Conservation (phyloP, 1,140 invertebrate species). For the Leptoteleia sp. region DNA sequence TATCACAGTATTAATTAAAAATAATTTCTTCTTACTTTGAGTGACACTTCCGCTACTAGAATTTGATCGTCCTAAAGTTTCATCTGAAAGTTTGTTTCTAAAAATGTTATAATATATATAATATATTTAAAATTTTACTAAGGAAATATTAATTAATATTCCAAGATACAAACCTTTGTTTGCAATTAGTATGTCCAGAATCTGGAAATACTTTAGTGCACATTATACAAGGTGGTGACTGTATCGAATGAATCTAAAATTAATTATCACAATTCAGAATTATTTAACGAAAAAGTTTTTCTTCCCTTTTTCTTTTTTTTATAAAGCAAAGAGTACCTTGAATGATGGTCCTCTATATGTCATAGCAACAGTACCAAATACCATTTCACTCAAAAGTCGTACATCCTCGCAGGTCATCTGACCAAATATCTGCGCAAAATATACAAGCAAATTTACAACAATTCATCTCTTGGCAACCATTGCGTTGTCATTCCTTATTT, state of each 20-base stretch:
- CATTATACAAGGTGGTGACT: conserved; percentile 87
- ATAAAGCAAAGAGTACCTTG: too few relatives aligned
- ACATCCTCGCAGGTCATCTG: conserved; percentile 84
- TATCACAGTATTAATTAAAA: too few relatives aligned
- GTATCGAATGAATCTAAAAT: conserved; percentile 85
- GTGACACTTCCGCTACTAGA: conserved; percentile 72
- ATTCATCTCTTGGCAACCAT: conserved; percentile 5
- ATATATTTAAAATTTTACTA: too few relatives aligned
- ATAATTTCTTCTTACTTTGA: conserved; percentile 70
- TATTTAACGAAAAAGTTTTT: too few relatives aligned
- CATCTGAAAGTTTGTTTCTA: conserved; percentile 73
- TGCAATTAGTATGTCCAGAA: conserved; percentile 78
- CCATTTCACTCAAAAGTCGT: conserved; percentile 90
- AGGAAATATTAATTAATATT: too few relatives aligned
- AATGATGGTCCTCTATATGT: conserved; percentile 89
- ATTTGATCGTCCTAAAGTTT: conserved; percentile 69
- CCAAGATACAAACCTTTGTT: conserved; percentile 72
- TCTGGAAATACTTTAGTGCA: conserved; percentile 88
- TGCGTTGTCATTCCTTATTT: conserved; percentile 1
- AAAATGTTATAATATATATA: conserved; percentile 52
- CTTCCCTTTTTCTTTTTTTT: too few relatives aligned
- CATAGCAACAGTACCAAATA: conserved; percentile 94
- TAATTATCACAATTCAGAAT: not conserved
- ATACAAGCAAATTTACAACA: conserved; percentile 34
- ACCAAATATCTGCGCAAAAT: conserved; percentile 53